Evolutionary conservation across 2,797 vertebrate species (phyloP).

Genomic region (Anguilla pacifica): DNA sequence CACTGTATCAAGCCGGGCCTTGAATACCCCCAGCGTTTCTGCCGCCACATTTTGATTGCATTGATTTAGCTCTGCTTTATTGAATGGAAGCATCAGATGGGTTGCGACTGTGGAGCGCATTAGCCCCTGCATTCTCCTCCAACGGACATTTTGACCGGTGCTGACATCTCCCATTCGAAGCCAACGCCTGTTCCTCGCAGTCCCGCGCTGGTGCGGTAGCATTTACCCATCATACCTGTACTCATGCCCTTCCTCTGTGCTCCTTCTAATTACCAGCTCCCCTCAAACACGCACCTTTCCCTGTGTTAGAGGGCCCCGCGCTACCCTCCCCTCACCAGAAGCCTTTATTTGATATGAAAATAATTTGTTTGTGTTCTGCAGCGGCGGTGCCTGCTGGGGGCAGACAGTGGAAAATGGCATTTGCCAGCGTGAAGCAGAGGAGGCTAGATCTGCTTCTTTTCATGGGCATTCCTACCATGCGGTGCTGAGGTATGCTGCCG

Average conservation of each 20-base stretch:
- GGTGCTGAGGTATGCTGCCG: not conserved
- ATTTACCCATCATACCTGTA: not conserved
- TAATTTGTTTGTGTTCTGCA: slow-evolving; percentile 74
- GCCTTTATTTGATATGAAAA: slow-evolving; percentile 69
- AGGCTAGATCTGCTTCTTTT: slow-evolving; percentile 42
- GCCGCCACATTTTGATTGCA: not conserved
- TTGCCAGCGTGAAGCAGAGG: slow-evolving; percentile 54
- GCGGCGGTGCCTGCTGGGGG: slow-evolving; percentile 63
- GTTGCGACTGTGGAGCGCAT: slow-evolving; percentile 20
- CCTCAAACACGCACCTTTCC: not conserved
- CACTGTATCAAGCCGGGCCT: too few species aligned
- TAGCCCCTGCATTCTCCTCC: slow-evolving; percentile 4
- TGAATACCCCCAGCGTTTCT: too few species aligned
- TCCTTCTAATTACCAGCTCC: not conserved
- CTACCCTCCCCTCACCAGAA: slow-evolving; percentile 54
- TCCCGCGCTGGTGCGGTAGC: not conserved
- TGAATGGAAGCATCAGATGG: slow-evolving; percentile 37
- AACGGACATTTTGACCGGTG: not conserved
- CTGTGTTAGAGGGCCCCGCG: slow-evolving; percentile 51
- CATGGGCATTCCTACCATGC: slow-evolving; percentile 20
- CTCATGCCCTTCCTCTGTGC: not conserved
- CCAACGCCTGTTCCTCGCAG: not conserved
- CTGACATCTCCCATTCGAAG: slow-evolving; percentile 8
- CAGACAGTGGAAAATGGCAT: slow-evolving; percentile 52
- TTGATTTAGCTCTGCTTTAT: slow-evolving; percentile 40